phyloP scores from a whole-genome alignment of 2,113 vertebrate genomes.

The Myrmecophaga tridactyla region DNA sequence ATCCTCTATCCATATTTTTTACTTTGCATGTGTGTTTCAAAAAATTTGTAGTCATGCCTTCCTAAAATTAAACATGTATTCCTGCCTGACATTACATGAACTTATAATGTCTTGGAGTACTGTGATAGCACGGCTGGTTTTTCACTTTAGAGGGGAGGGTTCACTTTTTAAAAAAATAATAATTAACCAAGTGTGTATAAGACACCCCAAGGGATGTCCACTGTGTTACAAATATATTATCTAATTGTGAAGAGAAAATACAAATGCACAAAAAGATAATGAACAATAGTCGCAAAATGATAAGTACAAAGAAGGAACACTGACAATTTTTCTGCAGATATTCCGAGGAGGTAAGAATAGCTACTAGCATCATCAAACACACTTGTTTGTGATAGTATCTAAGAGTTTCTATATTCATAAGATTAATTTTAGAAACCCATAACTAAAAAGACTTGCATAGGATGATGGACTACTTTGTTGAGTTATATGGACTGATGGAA shows the following conservation, averaged over 20 bases:
- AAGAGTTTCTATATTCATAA: not conserved
- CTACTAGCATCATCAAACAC: not conserved
- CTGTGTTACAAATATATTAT: not conserved
- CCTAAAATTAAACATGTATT: not conserved
- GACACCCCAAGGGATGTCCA: not conserved
- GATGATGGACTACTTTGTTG: conserved; percentile 52
- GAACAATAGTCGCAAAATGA: not conserved
- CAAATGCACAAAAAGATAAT: not conserved
- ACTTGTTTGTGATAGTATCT: conserved; percentile 23
- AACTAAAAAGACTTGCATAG: conserved; percentile 1
- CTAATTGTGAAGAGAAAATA: not conserved
- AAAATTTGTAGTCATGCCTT: not conserved
- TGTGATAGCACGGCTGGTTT: not conserved
- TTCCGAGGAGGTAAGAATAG: not conserved
- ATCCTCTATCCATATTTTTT: not conserved
- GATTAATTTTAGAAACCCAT: conserved; percentile 62
- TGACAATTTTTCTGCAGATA: conserved; percentile 18
- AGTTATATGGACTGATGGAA: conserved; percentile 25
- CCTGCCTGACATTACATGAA: not conserved
- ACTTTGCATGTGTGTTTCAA: not conserved
- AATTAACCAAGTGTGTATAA: not conserved
- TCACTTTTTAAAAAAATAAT: not conserved
- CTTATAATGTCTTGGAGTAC: not conserved
- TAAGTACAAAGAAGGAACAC: not conserved
- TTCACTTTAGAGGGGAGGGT: no score